These are phyloP conservation scores for Agonopterix subpropinquella DNA, from an alignment of 2,888 invertebrate genomes.

Conservation along the genomic window DNA sequence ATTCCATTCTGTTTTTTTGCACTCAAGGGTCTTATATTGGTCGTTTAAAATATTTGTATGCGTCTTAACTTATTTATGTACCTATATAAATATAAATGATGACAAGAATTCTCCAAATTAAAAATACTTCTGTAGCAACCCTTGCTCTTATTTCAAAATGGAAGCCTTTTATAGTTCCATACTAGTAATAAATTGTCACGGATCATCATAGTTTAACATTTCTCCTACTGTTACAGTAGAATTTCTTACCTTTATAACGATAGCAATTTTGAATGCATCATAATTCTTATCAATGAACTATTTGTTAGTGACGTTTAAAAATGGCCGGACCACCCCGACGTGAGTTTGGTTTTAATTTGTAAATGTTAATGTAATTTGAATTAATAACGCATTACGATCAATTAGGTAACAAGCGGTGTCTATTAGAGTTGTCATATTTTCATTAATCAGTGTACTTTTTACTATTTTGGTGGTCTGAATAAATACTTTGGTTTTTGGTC, in stretches of 20 bases:
- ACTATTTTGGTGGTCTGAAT: constrained; percentile 33
- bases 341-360: constrained; percentile 20
- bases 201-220: constrained; percentile 37
- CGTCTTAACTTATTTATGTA: too few species aligned
- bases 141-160: too few species aligned
- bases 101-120: too few species aligned
- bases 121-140: too few species aligned
- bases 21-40: too few species aligned
- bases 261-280: constrained; percentile 46
- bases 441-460: constrained; percentile 23
- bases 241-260: constrained; percentile 34
- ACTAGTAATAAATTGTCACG: constrained; percentile 54
- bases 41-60: too few species aligned
- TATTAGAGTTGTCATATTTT: constrained; percentile 30
- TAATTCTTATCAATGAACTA: constrained; percentile 30
- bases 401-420: constrained; percentile 42
- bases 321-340: constrained; percentile 47
- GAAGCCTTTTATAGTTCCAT: too few species aligned
- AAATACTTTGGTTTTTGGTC: neutral
- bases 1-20: too few species aligned
- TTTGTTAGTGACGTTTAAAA: constrained; percentile 23
- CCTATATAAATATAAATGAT: too few species aligned
- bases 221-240: constrained; percentile 40
- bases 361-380: constrained; percentile 40
- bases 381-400: constrained; percentile 53